Percentiles rank a stretch among this genome's conserved stretches.
These are phyloP conservation scores for Leucoptera coffeella DNA, from an alignment of 2,888 invertebrate species.

Conservation along the genomic window DNA sequence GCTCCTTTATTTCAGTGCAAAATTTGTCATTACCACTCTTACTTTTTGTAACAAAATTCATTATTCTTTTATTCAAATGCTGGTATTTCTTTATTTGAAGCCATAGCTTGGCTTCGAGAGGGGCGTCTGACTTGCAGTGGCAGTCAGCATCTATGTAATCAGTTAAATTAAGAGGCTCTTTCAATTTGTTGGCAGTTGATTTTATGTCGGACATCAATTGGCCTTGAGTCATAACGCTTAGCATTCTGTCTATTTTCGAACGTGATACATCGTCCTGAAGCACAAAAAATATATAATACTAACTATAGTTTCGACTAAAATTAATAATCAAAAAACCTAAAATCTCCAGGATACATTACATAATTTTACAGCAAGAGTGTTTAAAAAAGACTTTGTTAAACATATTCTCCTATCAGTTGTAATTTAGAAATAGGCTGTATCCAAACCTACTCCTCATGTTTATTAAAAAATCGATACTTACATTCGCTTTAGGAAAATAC, in stretches of 20 bases:
- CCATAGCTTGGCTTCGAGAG: constrained; percentile 27
- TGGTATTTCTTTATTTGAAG: constrained; percentile 35
- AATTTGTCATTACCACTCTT: constrained; percentile 25
- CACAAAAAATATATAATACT: no score
- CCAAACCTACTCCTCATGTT: no score
- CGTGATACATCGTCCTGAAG: no score
- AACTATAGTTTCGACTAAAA: no score
- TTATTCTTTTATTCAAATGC: constrained; percentile 22
- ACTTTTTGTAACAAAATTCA: constrained; percentile 21
- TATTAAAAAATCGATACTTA: no score
- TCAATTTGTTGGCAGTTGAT: constrained; percentile 14
- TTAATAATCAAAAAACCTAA: no score
- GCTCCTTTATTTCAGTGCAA: constrained; percentile 20
- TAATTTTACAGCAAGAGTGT: no score
- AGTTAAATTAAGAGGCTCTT: constrained; percentile 23
- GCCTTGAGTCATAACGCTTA: constrained; percentile 19
- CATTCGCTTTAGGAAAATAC: constrained; percentile 22
- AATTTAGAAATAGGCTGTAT: no score
- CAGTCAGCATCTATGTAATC: constrained; percentile 22
- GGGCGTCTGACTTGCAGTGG: constrained; percentile 18
- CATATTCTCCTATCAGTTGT: no score
- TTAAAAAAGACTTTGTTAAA: no score
- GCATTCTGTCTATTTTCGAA: constrained; percentile 18
- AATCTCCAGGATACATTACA: no score
- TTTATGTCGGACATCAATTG: constrained; percentile 27